Conservation (phyloP, 2,888 invertebrate species). For the Nymphalis c-album region DNA sequence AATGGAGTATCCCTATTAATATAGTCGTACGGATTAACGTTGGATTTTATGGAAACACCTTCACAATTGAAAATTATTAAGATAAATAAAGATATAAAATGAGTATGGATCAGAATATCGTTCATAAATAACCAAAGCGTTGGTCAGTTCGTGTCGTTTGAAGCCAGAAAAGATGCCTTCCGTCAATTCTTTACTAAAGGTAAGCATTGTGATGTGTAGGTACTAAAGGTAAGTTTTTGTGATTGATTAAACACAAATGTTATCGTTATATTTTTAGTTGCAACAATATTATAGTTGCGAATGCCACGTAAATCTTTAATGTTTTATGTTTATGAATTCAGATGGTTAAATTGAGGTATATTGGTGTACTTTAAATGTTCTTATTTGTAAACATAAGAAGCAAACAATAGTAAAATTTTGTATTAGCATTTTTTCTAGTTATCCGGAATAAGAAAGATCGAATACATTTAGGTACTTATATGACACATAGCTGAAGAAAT, state of each 20-base stretch:
- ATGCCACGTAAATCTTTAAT: too few species aligned
- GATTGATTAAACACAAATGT: background rate
- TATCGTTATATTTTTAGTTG: background rate
- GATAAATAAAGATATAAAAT: conserved; percentile 66
- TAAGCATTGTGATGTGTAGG: conserved; percentile 25
- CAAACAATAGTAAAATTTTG: too few species aligned
- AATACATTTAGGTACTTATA: too few species aligned
- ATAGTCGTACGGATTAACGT: conserved; percentile 46
- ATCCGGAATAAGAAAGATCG: too few species aligned
- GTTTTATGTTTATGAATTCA: too few species aligned
- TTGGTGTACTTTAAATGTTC: too few species aligned
- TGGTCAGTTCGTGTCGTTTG: background rate
- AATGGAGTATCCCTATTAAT: conserved; percentile 47
- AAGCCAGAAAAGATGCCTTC: conserved; percentile 27
- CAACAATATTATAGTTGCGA: too few species aligned
- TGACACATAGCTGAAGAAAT: too few species aligned
- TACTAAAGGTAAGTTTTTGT: background rate
- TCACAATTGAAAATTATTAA: conserved; percentile 52
- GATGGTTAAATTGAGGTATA: too few species aligned
- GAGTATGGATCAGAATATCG: conserved; percentile 42
- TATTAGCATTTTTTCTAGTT: too few species aligned
- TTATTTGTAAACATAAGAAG: too few species aligned
- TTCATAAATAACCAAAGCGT: conserved; percentile 42
- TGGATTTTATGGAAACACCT: conserved; percentile 58
- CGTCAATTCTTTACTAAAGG: conserved; percentile 31